These are phyloP conservation scores for Pipa parva DNA, from an alignment of 2,113 vertebrate genomes.

Conservation along the genomic window DNA sequence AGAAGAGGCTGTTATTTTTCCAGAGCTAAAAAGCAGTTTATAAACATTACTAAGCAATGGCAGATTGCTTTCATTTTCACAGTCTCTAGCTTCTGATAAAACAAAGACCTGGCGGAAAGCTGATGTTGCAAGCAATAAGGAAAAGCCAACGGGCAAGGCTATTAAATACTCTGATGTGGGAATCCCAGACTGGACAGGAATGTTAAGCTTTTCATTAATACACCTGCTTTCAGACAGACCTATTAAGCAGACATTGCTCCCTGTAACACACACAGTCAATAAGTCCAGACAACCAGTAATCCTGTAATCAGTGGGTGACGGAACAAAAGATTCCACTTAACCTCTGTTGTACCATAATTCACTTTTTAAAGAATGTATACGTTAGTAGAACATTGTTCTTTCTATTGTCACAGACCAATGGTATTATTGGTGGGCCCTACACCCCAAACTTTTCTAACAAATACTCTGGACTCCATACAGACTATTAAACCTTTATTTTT, in stretches of 20 bases:
- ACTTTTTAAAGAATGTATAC: too few relatives aligned
- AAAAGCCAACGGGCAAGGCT: neutral
- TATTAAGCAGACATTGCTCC: neutral
- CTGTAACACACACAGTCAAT: neutral
- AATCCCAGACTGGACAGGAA: slow-evolving; percentile 4
- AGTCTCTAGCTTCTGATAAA: slow-evolving; percentile 36
- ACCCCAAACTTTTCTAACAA: too few relatives aligned
- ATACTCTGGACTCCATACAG: too few relatives aligned
- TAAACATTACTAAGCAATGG: slow-evolving; percentile 16
- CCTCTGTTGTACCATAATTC: too few relatives aligned
- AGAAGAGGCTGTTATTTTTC: neutral
- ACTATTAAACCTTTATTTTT: too few relatives aligned
- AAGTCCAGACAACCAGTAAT: slow-evolving; percentile 6
- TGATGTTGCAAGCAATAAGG: slow-evolving; percentile 39
- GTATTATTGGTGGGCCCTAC: too few relatives aligned
- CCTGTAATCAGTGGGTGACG: neutral
- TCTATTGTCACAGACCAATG: too few relatives aligned
- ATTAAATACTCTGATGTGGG: slow-evolving; percentile 22
- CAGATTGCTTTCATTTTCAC: slow-evolving; percentile 25
- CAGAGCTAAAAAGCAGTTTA: slow-evolving; percentile 1
- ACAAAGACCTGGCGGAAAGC: slow-evolving; percentile 23
- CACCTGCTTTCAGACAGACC: slow-evolving; percentile 35
- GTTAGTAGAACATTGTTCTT: too few relatives aligned
- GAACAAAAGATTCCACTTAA: neutral
- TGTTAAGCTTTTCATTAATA: slow-evolving; percentile 12